Evolutionary conservation across 1,140 invertebrate genomes (phyloP).

Genomic region (Carcinoscorpius rotundicauda): DNA sequence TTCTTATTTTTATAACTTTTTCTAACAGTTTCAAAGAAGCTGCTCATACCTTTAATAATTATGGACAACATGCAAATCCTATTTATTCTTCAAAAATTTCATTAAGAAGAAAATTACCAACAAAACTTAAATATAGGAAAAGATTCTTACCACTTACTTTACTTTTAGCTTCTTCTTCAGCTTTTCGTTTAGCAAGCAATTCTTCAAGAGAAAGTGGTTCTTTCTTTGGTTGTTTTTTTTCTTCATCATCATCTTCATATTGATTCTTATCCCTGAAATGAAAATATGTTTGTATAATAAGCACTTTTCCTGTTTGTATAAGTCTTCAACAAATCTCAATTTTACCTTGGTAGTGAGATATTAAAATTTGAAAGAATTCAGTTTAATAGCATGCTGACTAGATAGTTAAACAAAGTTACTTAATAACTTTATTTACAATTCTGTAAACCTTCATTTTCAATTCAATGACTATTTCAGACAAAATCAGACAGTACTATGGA

Average conservation of each 20-base stretch:
- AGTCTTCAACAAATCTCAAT: slow-evolving; percentile 1
- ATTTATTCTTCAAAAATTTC: too few species aligned
- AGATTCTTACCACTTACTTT: slow-evolving; percentile 41
- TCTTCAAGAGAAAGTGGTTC: slow-evolving; percentile 95
- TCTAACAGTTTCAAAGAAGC: too few species aligned
- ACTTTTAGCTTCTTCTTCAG: slow-evolving; percentile 80
- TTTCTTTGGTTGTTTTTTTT: slow-evolving; percentile 43
- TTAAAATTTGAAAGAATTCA: slow-evolving; percentile 7
- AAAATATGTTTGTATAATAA: slow-evolving; percentile 1
- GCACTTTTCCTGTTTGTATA: not conserved
- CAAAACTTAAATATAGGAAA: not conserved
- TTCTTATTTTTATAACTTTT: too few species aligned
- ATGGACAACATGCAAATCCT: too few species aligned
- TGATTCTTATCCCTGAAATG: slow-evolving; percentile 19
- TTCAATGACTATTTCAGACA: too few species aligned
- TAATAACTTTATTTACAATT: too few species aligned
- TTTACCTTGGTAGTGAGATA: not conserved
- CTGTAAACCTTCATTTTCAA: too few species aligned
- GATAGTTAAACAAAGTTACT: too few species aligned
- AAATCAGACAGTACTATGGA: too few species aligned
- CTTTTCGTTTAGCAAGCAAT: slow-evolving; percentile 87
- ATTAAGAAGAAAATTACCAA: too few species aligned
- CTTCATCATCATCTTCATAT: slow-evolving; percentile 32
- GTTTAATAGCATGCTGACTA: not conserved
- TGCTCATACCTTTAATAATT: too few species aligned